Percentiles rank a stretch among this genome's conserved stretches.
Conservation (phyloP, 1,140 invertebrate genomes). For the Dendrolimus kikuchii region DNA sequence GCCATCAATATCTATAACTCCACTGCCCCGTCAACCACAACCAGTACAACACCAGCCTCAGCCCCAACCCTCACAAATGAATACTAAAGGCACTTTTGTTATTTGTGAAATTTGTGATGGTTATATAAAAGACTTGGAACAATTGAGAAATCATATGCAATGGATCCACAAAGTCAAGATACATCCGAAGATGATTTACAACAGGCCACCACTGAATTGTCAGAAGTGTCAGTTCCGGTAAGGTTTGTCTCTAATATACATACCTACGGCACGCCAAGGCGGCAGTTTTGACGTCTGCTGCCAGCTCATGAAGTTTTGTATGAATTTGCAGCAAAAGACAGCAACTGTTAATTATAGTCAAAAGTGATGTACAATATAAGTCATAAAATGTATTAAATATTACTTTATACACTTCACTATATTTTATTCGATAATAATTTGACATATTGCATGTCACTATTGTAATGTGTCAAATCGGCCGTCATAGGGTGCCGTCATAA, state of each 20-base stretch:
- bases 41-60: constrained; percentile 18
- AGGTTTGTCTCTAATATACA: constrained; percentile 22
- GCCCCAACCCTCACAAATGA: constrained; percentile 31
- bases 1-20: constrained; percentile 94
- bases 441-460: too few species aligned
- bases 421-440: too few species aligned
- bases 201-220: constrained; percentile 93
- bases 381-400: too few species aligned
- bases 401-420: too few species aligned
- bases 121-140: constrained; percentile 94
- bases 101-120: constrained; percentile 97
- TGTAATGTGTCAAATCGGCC: too few species aligned
- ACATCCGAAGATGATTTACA: constrained; percentile 96
- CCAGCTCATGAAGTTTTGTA: too few species aligned
- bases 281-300: too few species aligned
- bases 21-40: constrained; percentile 80
- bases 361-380: too few species aligned
- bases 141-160: constrained; percentile 94
- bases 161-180: constrained; percentile 98
- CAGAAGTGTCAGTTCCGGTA: constrained; percentile 94
- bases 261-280: too few species aligned
- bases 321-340: too few species aligned
- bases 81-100: constrained; percentile 86
- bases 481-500: too few species aligned
- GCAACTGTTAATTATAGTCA: too few species aligned